phyloP scores from a whole-genome alignment of 2,113 vertebrate genomes.

The Polypterus bichir region DNA sequence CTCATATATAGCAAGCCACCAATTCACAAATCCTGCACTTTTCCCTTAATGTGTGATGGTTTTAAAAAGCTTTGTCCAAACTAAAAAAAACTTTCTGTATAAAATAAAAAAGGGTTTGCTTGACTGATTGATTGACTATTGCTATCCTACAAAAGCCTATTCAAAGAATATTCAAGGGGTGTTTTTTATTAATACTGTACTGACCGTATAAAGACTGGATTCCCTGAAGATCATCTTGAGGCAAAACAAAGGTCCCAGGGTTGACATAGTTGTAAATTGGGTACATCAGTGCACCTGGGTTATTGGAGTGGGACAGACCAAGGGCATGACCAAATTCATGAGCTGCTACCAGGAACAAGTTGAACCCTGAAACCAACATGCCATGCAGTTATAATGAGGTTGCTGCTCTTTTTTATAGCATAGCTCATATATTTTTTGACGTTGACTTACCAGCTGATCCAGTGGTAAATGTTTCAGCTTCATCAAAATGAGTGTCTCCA shows the following conservation, averaged over 20 bases:
- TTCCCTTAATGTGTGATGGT: too few species aligned
- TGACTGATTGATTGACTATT: too few species aligned
- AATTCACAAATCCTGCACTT: too few species aligned
- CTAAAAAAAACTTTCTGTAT: too few species aligned
- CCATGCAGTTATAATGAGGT: not conserved
- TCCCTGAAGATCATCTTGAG: conserved; percentile 32
- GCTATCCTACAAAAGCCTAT: too few species aligned
- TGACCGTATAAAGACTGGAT: conserved; percentile 36
- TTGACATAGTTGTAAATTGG: conserved; percentile 37
- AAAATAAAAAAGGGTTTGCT: too few species aligned
- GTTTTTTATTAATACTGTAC: not conserved
- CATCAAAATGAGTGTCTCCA: conserved; percentile 35
- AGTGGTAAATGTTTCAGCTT: conserved; percentile 31
- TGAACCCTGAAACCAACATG: conserved; percentile 23
- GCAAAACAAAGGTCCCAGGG: conserved; percentile 30
- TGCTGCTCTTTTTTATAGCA: not conserved
- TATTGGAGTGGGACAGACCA: conserved; percentile 30
- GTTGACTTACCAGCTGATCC: conserved; percentile 25
- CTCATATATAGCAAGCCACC: too few species aligned
- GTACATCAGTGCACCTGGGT: conserved; percentile 30
- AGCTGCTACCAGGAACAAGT: conserved; percentile 24
- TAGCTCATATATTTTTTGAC: not conserved
- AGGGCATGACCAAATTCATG: conserved; percentile 35
- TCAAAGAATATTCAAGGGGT: too few species aligned
- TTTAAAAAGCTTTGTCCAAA: too few species aligned